phyloP scores from a whole-genome alignment of 2,888 invertebrate genomes.

The Drosophila ezoana region DNA sequence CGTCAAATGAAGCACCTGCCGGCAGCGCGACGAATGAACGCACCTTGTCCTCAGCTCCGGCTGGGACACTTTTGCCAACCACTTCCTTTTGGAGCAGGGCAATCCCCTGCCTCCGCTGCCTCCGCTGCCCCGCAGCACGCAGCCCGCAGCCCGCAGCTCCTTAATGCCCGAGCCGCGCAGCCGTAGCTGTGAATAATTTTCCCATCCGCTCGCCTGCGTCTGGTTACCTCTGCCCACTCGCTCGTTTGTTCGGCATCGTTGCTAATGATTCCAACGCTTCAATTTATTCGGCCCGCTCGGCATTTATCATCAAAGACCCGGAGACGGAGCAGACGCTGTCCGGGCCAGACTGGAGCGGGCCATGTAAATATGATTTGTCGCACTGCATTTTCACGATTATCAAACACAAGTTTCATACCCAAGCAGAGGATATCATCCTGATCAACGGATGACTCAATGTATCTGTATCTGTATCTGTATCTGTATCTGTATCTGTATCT shows the following conservation, averaged over 20 bases:
- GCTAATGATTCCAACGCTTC: slow-evolving; percentile 83
- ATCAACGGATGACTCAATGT: not conserved
- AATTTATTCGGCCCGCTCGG: slow-evolving; percentile 72
- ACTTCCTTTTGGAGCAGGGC: slow-evolving; percentile 49
- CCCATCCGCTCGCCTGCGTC: slow-evolving; percentile 66
- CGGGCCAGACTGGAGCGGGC: slow-evolving; percentile 1
- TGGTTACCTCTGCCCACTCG: slow-evolving; percentile 8
- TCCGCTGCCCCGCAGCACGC: not conserved
- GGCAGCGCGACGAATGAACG: slow-evolving; percentile 73
- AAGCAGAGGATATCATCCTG: too few relatives aligned
- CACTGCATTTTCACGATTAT: slow-evolving; percentile 1
- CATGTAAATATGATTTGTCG: slow-evolving; percentile 26
- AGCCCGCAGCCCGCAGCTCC: slow-evolving; percentile 12
- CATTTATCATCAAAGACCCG: slow-evolving; percentile 79
- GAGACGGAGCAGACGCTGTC: slow-evolving; percentile 7
- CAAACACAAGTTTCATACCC: too few relatives aligned
- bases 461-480: slow-evolving; percentile 25
- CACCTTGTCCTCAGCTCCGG: slow-evolving; percentile 62
- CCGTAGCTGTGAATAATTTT: slow-evolving; percentile 83
- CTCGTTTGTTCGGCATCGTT: slow-evolving; percentile 83
- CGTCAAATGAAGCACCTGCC: slow-evolving; percentile 64
- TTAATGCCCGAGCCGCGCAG: slow-evolving; percentile 62
- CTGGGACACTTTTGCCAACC: slow-evolving; percentile 53
- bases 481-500: slow-evolving; percentile 56
- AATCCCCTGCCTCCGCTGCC: not conserved